These are phyloP conservation scores for Dendrolimus houi DNA, from an alignment of 2,888 invertebrate species.

Conservation along the genomic window DNA sequence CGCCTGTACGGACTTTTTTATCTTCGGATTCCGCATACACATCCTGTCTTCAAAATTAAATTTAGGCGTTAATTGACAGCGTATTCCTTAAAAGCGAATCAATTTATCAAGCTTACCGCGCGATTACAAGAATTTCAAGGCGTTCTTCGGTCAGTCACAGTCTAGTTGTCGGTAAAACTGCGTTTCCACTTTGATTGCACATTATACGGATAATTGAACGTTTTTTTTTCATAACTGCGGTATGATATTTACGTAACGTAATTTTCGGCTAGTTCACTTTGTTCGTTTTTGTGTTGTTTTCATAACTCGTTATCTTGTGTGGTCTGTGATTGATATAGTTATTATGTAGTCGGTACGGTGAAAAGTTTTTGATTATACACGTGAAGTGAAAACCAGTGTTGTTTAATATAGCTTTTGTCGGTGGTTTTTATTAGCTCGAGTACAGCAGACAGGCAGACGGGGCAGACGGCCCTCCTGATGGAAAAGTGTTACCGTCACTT, in stretches of 20 bases:
- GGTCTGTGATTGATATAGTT: neutral
- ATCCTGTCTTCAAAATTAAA: too few relatives aligned
- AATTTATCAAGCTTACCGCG: neutral
- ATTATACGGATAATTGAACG: constrained; percentile 21
- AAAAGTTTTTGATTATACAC: too few relatives aligned
- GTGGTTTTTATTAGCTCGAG: neutral
- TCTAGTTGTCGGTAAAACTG: constrained; percentile 18
- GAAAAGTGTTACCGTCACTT: neutral
- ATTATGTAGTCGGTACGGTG: neutral
- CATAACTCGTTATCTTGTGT: neutral
- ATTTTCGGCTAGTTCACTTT: neutral
- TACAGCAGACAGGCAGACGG: neutral
- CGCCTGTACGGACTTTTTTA: too few relatives aligned
- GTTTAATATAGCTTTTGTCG: too few relatives aligned
- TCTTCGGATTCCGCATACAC: too few relatives aligned
- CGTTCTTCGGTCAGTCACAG: constrained; percentile 17
- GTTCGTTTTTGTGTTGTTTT: neutral
- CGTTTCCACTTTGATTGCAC: constrained; percentile 15
- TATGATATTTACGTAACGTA: constrained; percentile 2
- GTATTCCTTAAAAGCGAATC: neutral
- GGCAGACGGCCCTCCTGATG: neutral
- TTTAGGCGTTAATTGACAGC: neutral
- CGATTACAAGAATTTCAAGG: constrained; percentile 18
- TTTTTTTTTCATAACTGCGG: constrained; percentile 16
- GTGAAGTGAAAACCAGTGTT: too few relatives aligned